phyloP scores from a whole-genome alignment of 2,888 invertebrate species.

The Lasioglossum oenotherae region DNA sequence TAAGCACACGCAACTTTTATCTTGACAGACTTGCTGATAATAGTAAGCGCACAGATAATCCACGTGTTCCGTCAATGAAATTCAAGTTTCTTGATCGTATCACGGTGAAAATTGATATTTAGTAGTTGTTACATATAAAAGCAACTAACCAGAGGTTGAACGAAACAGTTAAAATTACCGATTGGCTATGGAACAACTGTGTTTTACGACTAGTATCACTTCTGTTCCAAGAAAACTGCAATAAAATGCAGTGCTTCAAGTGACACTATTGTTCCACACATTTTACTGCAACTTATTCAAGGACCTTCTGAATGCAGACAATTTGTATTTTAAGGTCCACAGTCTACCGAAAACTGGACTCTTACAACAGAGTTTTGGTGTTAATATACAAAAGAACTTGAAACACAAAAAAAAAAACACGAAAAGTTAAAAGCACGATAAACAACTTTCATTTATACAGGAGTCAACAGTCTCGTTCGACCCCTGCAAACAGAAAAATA shows the following conservation, averaged over 20 bases:
- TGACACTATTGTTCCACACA: background rate
- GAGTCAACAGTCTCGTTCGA: background rate
- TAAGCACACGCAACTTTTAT: background rate
- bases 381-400: background rate
- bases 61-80: background rate
- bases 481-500: background rate
- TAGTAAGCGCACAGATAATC: background rate
- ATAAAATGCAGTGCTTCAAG: background rate
- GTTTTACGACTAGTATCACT: background rate
- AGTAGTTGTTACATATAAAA: background rate
- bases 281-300: background rate
- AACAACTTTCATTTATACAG: background rate
- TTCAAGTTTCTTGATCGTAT: background rate
- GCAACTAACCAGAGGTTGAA: background rate
- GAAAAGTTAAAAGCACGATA: background rate
- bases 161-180: background rate
- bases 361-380: background rate
- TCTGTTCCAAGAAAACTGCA: background rate
- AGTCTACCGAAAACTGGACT: background rate
- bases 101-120: too few species aligned
- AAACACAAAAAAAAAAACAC: background rate
- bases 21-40: background rate
- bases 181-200: background rate
- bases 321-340: too few species aligned
- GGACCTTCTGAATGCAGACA: background rate